A percentile compares a stretch with the other conserved stretches of the same genome.
These are phyloP conservation scores for Crypturellus undulatus DNA, from an alignment of 2,113 vertebrate genomes.

Conservation along the genomic window DNA sequence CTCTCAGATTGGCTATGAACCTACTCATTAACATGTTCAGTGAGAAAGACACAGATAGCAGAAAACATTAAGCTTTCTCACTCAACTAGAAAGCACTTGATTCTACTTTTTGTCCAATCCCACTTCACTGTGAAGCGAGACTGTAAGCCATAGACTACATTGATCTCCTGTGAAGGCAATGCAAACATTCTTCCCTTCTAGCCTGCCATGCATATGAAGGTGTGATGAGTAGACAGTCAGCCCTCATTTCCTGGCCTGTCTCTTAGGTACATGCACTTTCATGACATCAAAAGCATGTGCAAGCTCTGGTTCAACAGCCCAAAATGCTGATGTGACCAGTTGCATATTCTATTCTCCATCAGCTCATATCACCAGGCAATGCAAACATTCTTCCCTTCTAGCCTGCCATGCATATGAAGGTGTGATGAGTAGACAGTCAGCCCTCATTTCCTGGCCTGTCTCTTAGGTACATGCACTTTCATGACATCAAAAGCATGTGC, in stretches of 20 bases:
- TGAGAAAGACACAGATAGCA: not conserved
- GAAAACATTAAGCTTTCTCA: not conserved
- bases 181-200: not conserved
- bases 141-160: not conserved
- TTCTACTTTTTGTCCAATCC: not conserved
- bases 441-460: not conserved
- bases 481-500: too few relatives aligned
- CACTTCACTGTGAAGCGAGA: not conserved
- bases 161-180: not conserved
- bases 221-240: not conserved
- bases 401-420: not conserved
- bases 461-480: not conserved
- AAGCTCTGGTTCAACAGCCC: not conserved
- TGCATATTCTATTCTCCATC: too few relatives aligned
- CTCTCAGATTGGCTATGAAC: not conserved
- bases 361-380: too few relatives aligned
- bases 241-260: not conserved
- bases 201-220: not conserved
- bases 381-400: not conserved
- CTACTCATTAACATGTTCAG: not conserved
- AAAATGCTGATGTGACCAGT: not conserved
- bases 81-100: not conserved
- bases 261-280: not conserved
- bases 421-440: not conserved
- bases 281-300: too few relatives aligned